Evolutionary conservation across 2,113 vertebrate genomes (phyloP), one percentile per base, ranked within the genome.

Genomic region (Cranoglanis bouderius): DNA sequence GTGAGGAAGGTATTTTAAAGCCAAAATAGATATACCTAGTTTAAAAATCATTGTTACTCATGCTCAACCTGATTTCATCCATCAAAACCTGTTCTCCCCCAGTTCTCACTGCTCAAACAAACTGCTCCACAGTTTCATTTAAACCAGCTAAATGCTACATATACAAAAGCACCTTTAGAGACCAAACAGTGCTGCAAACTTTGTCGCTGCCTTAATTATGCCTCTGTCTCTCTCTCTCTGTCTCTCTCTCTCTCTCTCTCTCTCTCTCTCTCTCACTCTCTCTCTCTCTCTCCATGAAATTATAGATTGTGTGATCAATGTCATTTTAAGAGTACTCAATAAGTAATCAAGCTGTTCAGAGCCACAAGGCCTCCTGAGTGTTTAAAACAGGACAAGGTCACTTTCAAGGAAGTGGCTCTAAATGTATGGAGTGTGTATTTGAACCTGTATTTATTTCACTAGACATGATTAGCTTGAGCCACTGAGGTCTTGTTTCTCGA

Each of bases 311-410:
- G 51, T 84, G 38, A 94, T 95, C 94, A 75, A 94, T 94, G 89
- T 86, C 35, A 87, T 89, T 90, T 85, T 51, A 81, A 86, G 51
- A 80, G 85, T 46, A 82, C 86, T 92, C 86, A n/a, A 87, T 85
- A 84, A 80, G 35, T 93, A 94, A 94, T 89, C 94, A 88, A 93
- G 90, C 87, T 46, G 51, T 80, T 85, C 65, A 84, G 65, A 89
- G 40, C 88, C 87, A 80, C 63, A 84, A 75, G 90, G 85, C 84
- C 32, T 89, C 85, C 46, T 40, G 82, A 80, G 74, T 83, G 85
- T 87, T 75, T 88, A 85, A 90, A 63, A 61, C 85, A 89, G 40
- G 90, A 75, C 93, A 94, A 94, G 94, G 94, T 94, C 92, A 93
- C 85, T 86, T 90, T 90, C 53, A 86, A 88, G 67, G 32, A 84